A percentile compares a stretch with the other conserved stretches of the same genome.
phyloP scores from a whole-genome alignment of 2,888 invertebrate genomes.

The Ochlodes sylvanus region DNA sequence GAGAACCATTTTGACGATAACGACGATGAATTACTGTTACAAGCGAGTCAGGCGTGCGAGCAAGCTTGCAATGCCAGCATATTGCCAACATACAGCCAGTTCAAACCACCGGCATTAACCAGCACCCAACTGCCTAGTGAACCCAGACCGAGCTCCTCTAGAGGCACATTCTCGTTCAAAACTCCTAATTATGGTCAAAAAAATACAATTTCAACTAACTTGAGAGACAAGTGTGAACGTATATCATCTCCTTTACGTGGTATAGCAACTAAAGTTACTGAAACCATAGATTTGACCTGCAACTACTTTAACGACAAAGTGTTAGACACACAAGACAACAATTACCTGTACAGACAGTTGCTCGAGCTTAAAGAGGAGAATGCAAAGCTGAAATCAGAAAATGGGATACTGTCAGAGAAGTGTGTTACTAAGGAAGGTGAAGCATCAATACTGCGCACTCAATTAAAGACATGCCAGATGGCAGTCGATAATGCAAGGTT shows the following conservation, averaged over 20 bases:
- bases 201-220: constrained; percentile 56
- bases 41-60: constrained; percentile 80
- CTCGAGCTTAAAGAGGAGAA: constrained; percentile 72
- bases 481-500: constrained; percentile 73
- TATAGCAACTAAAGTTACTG: constrained; percentile 60
- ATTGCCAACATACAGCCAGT: constrained; percentile 70
- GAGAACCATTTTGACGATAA: constrained; percentile 60
- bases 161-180: constrained; percentile 64
- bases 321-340: constrained; percentile 61
- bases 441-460: constrained; percentile 81
- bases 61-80: constrained; percentile 60
- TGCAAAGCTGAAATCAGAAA: constrained; percentile 72
- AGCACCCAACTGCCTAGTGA: constrained; percentile 67
- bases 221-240: constrained; percentile 68
- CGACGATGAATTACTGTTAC: constrained; percentile 76
- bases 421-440: constrained; percentile 85
- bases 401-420: constrained; percentile 75
- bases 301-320: constrained; percentile 68
- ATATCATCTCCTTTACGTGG: constrained; percentile 75
- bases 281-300: constrained; percentile 53
- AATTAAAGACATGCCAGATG: constrained; percentile 76
- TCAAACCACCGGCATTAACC: constrained; percentile 69
- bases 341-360: constrained; percentile 65
- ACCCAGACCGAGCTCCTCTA: constrained; percentile 62
- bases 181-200: constrained; percentile 59